Evolutionary conservation across 2,888 invertebrate species (phyloP).

Genomic region (Hemicrepidius hirtus): DNA sequence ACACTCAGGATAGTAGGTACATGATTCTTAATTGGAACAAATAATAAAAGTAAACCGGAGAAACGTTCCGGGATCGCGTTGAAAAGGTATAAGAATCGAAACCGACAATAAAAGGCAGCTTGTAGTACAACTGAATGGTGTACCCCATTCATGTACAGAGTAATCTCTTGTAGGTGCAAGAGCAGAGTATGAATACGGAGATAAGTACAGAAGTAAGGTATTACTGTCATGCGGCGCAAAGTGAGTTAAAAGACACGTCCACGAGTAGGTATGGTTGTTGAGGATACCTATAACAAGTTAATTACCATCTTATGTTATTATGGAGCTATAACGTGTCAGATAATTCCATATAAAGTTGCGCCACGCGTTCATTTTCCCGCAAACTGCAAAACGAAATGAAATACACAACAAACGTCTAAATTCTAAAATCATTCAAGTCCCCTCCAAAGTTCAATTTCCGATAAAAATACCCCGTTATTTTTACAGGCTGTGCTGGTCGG

Average conservation of each 20-base stretch:
- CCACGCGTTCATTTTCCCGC: conserved; percentile 53
- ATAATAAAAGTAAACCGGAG: too few species aligned
- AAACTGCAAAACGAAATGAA: conserved; percentile 17
- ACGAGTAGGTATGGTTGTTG: conserved; percentile 38
- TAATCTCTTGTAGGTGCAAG: conserved; percentile 34
- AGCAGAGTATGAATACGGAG: conserved; percentile 45
- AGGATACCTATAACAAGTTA: conserved; percentile 56
- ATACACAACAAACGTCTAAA: conserved; percentile 31
- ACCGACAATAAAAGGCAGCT: neutral
- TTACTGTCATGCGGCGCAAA: conserved; percentile 41
- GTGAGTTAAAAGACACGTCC: conserved; percentile 28
- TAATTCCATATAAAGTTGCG: conserved; percentile 55
- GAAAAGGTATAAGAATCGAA: neutral
- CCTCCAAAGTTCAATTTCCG: conserved; percentile 64
- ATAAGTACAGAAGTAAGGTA: conserved; percentile 43
- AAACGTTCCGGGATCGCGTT: too few species aligned
- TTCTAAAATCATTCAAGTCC: conserved; percentile 38
- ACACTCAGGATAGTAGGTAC: too few species aligned
- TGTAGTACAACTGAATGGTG: conserved; percentile 28
- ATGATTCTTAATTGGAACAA: too few species aligned
- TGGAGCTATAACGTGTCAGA: conserved; percentile 58
- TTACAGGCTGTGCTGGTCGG: conserved; percentile 69
- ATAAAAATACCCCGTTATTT: conserved; percentile 72
- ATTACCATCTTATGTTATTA: conserved; percentile 61
- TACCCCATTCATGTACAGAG: conserved; percentile 29